Conservation (phyloP, 2,113 vertebrate species). For the Chloebia gouldiae region DNA sequence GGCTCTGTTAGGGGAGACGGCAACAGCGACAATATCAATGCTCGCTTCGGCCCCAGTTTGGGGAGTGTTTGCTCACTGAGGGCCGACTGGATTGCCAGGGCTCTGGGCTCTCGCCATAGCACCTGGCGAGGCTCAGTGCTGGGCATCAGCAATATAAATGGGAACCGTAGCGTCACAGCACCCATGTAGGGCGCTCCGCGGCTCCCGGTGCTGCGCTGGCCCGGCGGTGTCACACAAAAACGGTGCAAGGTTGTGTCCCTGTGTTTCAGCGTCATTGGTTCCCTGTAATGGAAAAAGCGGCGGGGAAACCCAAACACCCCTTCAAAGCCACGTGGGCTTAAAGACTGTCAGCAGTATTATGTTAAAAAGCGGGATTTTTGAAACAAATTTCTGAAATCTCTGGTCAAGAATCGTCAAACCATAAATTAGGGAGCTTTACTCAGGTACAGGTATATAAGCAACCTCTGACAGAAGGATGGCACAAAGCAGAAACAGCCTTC, state of each 20-base stretch:
- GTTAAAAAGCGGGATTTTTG: background rate
- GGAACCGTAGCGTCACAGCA: accelerated
- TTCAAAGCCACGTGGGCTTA: accelerated
- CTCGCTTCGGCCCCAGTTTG: accelerated
- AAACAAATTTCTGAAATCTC: background rate
- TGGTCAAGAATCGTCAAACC: background rate
- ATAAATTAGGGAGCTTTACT: background rate
- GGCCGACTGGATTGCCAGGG: accelerated
- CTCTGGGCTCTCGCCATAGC: background rate
- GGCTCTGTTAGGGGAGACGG: accelerated
- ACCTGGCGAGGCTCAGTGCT: accelerated
- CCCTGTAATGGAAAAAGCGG: background rate
- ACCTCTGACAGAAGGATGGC: no score
- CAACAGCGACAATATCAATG: accelerated
- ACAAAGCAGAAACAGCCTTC: background rate
- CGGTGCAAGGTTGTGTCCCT: accelerated
- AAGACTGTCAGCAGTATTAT: no score
- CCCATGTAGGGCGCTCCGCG: accelerated
- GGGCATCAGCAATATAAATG: accelerated
- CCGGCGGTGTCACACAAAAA: accelerated
- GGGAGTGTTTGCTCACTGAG: accelerated
- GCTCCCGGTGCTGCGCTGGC: accelerated
- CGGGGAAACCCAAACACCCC: accelerated
- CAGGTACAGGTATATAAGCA: background rate
- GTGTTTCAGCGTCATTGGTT: accelerated